A percentile compares a stretch with the other conserved stretches of the same genome.
phyloP scores from a whole-genome alignment of 2,797 vertebrate genomes.

The Malacoctenus gilli region DNA sequence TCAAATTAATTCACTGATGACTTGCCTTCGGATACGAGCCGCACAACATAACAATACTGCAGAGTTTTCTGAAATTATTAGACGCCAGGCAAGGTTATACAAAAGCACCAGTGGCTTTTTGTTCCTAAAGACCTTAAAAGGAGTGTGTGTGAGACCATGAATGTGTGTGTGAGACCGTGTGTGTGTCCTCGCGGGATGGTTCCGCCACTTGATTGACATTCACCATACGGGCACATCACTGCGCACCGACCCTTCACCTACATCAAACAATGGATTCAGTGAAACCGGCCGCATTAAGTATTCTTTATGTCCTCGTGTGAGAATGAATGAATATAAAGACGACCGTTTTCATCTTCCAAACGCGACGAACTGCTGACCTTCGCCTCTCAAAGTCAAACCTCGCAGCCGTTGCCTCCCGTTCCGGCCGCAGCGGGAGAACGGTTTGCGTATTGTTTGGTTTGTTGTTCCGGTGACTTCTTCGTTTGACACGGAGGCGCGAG shows the following conservation, averaged over 20 bases:
- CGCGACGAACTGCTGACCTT: conserved; percentile 41
- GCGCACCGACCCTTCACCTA: conserved; percentile 49
- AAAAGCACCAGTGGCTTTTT: conserved; percentile 33
- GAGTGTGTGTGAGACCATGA: conserved; percentile 2
- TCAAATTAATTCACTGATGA: conserved; percentile 77
- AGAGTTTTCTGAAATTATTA: conserved; percentile 41
- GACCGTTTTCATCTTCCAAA: conserved; percentile 13
- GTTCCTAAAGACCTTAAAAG: conserved; percentile 53
- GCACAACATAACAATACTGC: conserved; percentile 50
- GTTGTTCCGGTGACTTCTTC: conserved; percentile 10
- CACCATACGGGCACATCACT: conserved; percentile 12
- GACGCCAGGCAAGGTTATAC: conserved; percentile 58
- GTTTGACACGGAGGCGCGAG: conserved; percentile 28
- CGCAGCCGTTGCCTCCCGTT: neutral
- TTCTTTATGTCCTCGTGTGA: neutral
- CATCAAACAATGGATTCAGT: conserved; percentile 47
- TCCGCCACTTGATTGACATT: conserved; percentile 37
- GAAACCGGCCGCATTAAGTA: conserved; percentile 33
- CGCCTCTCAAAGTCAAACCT: conserved; percentile 16
- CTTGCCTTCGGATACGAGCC: conserved; percentile 66
- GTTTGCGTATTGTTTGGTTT: neutral
- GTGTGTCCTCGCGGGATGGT: conserved; percentile 22
- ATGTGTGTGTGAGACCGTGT: no score
- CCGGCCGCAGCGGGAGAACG: conserved; percentile 9
- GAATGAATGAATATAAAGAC: conserved; percentile 17